phyloP scores from a whole-genome alignment of 2,888 invertebrate species.

The Ophion costatus region DNA sequence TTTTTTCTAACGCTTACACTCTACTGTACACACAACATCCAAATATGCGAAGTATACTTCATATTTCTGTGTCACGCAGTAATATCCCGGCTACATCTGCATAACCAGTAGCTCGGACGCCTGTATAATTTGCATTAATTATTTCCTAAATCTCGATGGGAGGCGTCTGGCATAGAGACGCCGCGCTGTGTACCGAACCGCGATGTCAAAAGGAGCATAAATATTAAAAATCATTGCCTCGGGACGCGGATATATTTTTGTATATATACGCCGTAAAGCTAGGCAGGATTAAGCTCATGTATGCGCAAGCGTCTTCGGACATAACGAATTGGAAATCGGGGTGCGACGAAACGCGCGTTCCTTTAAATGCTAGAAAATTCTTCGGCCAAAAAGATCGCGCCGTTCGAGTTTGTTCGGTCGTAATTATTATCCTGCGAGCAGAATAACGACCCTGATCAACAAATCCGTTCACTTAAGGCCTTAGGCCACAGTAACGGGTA shows the following conservation, averaged over 20 bases:
- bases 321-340: too few species aligned
- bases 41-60: conserved; percentile 26
- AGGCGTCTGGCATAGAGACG: conserved; percentile 59
- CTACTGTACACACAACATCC: conserved; percentile 61
- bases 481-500: too few species aligned
- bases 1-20: conserved; percentile 51
- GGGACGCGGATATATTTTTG: conserved; percentile 6
- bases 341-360: too few species aligned
- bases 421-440: conserved; percentile 36
- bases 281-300: not conserved
- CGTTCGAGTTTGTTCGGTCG: conserved; percentile 47
- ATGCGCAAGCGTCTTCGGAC: conserved; percentile 18
- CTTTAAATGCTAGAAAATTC: too few species aligned
- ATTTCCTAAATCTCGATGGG: conserved; percentile 72
- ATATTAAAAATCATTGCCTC: too few species aligned
- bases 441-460: conserved; percentile 30
- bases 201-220: too few species aligned
- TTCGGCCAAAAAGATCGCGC: too few species aligned
- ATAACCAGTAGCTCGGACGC: conserved; percentile 75
- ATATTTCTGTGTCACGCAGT: conserved; percentile 57
- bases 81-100: conserved; percentile 68
- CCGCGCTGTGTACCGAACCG: conserved; percentile 14
- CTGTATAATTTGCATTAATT: conserved; percentile 77
- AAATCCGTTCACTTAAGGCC: not conserved
- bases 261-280: conserved; percentile 17